A percentile compares a stretch with the other conserved stretches of the same genome.
Evolutionary conservation across 2,888 invertebrate genomes (phyloP).

Genomic region (Drosophila cognata): DNA sequence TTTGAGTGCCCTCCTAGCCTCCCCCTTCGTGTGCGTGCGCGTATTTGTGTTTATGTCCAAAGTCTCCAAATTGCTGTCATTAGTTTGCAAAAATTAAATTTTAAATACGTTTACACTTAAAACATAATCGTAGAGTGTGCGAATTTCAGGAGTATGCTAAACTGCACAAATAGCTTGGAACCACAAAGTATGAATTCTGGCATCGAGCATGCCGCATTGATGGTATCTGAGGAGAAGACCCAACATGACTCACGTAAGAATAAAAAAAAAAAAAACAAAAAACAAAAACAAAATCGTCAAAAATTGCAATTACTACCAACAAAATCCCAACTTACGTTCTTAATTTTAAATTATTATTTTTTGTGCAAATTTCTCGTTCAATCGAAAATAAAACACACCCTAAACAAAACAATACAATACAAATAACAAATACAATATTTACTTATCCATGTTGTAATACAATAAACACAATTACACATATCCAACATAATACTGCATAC

Average conservation of each 20-base stretch:
- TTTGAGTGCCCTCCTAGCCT: constrained; percentile 10
- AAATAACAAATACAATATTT: constrained; percentile 43
- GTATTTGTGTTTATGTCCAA: constrained; percentile 39
- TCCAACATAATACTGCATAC: constrained; percentile 25
- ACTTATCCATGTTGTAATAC: constrained; percentile 34
- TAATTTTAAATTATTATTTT: constrained; percentile 66
- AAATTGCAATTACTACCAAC: constrained; percentile 38
- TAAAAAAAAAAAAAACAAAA: constrained; percentile 35
- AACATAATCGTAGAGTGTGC: constrained; percentile 86
- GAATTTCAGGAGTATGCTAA: constrained; percentile 95
- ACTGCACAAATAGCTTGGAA: constrained; percentile 97
- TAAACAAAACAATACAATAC: constrained; percentile 35
- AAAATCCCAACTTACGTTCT: constrained; percentile 55
- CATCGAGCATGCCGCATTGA: constrained; percentile 91
- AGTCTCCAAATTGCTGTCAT: constrained; percentile 75
- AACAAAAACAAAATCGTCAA: constrained; percentile 10
- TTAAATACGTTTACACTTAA: constrained; percentile 85
- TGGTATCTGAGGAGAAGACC: constrained; percentile 91
- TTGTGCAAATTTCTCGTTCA: constrained; percentile 76
- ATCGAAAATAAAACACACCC: constrained; percentile 43
- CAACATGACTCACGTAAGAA: constrained; percentile 93
- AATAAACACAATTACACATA: constrained; percentile 30
- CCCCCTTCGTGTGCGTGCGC: constrained; percentile 25
- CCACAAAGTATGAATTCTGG: constrained; percentile 92
- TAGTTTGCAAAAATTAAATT: constrained; percentile 76